Evolutionary conservation across 1,140 invertebrate species (phyloP).

Genomic region (Epicauta chinensis): DNA sequence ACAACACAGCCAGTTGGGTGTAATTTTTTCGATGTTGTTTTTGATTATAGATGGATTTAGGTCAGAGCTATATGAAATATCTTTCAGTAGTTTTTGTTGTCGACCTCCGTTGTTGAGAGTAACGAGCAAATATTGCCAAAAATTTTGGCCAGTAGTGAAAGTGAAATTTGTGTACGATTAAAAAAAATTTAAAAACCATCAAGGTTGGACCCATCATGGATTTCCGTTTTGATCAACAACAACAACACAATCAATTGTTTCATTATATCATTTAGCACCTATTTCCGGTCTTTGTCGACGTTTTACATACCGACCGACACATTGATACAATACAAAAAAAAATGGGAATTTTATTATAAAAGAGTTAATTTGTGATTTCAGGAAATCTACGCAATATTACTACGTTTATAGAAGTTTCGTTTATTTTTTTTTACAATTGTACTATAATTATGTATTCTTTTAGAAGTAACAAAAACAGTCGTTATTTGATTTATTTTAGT

Average conservation of each 20-base stretch:
- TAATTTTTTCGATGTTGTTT: too few species aligned
- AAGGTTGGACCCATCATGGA: constrained; percentile 27
- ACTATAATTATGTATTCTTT: too few species aligned
- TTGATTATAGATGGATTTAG: constrained; percentile 16
- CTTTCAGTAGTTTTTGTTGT: constrained; percentile 9
- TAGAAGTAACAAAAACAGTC: too few species aligned
- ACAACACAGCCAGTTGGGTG: too few species aligned
- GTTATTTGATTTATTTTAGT: too few species aligned
- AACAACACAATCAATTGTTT: constrained; percentile 25
- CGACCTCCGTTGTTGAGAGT: constrained; percentile 24
- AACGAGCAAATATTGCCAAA: constrained; percentile 5
- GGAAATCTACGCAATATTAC: constrained; percentile 11
- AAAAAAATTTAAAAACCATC: not conserved
- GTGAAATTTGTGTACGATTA: too few species aligned
- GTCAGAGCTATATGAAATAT: constrained; percentile 24
- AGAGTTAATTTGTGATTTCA: constrained; percentile 12
- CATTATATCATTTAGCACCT: constrained; percentile 25
- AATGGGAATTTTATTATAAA: too few species aligned
- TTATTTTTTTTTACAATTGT: too few species aligned
- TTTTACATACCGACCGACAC: not conserved
- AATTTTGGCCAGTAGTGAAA: too few species aligned
- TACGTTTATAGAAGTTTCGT: too few species aligned
- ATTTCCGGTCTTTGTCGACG: constrained; percentile 20
- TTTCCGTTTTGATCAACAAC: constrained; percentile 19
- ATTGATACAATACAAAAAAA: too few species aligned